These are phyloP conservation scores for Papilio protenor DNA, from an alignment of 2,888 invertebrate genomes.

Conservation along the genomic window DNA sequence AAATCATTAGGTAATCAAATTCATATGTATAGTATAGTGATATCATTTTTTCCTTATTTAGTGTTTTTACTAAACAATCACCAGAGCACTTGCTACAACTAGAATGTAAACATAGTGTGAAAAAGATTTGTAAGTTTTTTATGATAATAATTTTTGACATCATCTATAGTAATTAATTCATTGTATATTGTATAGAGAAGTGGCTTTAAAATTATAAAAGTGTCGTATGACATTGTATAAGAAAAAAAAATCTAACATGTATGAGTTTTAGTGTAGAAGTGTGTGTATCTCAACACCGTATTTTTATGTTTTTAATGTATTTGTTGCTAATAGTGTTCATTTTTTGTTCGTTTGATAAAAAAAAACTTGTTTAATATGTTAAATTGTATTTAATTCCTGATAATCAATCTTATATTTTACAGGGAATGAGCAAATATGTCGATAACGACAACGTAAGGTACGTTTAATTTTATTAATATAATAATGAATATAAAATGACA, in stretches of 20 bases:
- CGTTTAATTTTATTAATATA: conserved; percentile 29
- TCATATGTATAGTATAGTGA: not conserved
- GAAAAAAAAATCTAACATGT: not conserved
- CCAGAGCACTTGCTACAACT: not conserved
- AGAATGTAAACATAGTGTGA: too few species aligned
- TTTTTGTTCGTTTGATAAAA: not conserved
- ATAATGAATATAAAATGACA: not conserved
- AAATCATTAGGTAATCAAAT: not conserved
- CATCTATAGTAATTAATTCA: too few species aligned
- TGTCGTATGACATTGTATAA: not conserved
- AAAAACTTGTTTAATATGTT: not conserved
- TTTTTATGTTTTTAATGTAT: not conserved
- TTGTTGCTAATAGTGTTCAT: not conserved
- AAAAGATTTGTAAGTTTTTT: too few species aligned
- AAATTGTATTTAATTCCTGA: not conserved
- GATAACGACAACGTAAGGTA: conserved; percentile 54
- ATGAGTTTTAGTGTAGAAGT: not conserved
- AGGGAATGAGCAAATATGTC: conserved; percentile 54
- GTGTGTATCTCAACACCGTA: not conserved
- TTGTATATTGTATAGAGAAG: too few species aligned
- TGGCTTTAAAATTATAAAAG: not conserved
- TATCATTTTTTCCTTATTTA: not conserved
- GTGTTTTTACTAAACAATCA: not conserved
- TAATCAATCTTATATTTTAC: conserved; percentile 41
- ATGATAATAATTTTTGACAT: too few species aligned